A percentile compares a stretch with the other conserved stretches of the same genome.
Evolutionary conservation across 1,140 invertebrate genomes (phyloP).

Genomic region (Sminthurides bifidus): DNA sequence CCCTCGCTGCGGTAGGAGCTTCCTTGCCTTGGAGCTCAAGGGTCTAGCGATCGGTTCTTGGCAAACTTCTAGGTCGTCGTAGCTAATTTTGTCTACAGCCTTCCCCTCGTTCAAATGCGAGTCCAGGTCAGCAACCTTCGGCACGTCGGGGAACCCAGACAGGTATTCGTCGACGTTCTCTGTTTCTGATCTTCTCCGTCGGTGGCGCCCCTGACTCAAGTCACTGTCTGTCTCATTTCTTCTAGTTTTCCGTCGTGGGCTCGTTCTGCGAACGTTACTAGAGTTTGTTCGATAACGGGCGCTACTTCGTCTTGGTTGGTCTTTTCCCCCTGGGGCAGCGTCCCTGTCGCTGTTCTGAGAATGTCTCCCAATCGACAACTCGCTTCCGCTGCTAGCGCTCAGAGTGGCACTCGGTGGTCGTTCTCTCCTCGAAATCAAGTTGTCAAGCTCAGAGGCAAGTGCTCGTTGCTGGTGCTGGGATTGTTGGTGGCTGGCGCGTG

Average conservation of each 20-base stretch:
- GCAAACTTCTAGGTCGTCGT: slow-evolving; percentile 25
- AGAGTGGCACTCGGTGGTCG: background rate
- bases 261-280: background rate
- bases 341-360: background rate
- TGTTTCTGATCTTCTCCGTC: background rate
- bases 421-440: background rate
- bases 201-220: background rate
- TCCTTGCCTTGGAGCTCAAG: slow-evolving; percentile 19
- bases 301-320: background rate
- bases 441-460: slow-evolving; percentile 1
- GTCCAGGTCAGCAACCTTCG: background rate
- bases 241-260: background rate
- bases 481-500: background rate
- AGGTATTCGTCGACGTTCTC: background rate
- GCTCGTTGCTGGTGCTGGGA: background rate
- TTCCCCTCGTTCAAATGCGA: background rate
- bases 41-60: slow-evolving; percentile 15
- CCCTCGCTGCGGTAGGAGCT: slow-evolving; percentile 9
- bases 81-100: slow-evolving; percentile 14
- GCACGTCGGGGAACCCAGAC: slow-evolving; percentile 2
- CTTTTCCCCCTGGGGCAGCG: background rate
- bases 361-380: background rate
- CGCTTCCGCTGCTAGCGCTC: background rate
- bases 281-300: background rate
- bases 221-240: background rate